These are phyloP conservation scores for Dolichomitus sp. DNA, from an alignment of 2,888 invertebrate species.

Conservation along the genomic window DNA sequence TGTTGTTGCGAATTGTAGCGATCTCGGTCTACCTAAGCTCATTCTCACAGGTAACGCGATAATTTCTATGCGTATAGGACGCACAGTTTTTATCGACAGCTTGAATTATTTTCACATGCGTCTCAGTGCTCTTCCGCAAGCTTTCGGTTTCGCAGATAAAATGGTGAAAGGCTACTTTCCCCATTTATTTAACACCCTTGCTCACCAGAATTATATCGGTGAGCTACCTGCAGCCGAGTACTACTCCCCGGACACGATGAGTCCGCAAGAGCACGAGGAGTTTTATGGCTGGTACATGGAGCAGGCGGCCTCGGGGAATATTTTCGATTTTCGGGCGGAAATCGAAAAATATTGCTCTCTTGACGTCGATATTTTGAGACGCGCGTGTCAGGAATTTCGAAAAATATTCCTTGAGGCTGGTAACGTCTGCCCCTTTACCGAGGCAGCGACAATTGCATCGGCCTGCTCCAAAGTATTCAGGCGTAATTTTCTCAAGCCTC, in stretches of 20 bases:
- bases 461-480: not conserved
- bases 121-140: not conserved
- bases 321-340: too few relatives aligned
- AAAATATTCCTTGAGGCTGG: too few relatives aligned
- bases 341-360: too few relatives aligned
- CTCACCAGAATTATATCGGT: not conserved
- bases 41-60: too few relatives aligned
- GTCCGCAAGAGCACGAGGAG: not conserved
- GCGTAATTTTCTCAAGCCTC: too few relatives aligned
- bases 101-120: not conserved
- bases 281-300: not conserved
- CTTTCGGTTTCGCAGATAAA: not conserved
- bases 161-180: not conserved
- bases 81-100: not conserved
- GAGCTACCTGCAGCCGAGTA: not conserved
- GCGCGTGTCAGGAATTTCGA: too few relatives aligned
- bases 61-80: not conserved
- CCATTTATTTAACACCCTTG: not conserved
- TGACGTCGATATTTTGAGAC: too few relatives aligned
- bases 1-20: too few relatives aligned
- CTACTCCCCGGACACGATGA: not conserved
- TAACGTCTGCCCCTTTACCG: too few relatives aligned
- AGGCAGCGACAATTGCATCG: not conserved
- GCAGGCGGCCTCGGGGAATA: too few relatives aligned
- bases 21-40: too few relatives aligned